These are phyloP conservation scores for Leucopsar rothschildi DNA, from an alignment of 2,113 vertebrate genomes.

Conservation along the genomic window DNA sequence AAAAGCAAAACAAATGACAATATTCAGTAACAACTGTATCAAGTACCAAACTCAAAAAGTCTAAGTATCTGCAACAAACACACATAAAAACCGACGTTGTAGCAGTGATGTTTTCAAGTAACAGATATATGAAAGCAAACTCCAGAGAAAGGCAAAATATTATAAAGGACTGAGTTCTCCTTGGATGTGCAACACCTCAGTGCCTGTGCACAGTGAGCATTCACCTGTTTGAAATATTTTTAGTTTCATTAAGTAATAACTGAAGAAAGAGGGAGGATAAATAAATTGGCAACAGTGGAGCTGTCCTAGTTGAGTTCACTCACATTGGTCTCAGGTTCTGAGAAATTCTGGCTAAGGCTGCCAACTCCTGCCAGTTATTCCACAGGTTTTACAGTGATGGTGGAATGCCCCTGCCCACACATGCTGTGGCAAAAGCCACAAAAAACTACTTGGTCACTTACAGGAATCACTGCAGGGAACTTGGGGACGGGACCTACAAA, in stretches of 20 bases:
- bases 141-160: not conserved
- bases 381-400: accelerated
- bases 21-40: not conserved
- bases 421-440: not conserved
- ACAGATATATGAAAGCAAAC: not conserved
- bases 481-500: not conserved
- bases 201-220: not conserved
- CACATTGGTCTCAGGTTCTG: not conserved
- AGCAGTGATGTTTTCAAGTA: not conserved
- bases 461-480: not conserved
- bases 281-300: not conserved
- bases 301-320: not conserved
- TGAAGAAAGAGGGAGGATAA: not conserved
- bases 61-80: not conserved
- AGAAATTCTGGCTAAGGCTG: not conserved
- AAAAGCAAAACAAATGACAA: not conserved
- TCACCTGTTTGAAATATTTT: not conserved
- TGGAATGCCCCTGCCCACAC: not conserved
- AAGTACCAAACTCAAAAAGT: not conserved
- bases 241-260: not conserved
- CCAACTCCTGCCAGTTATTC: not conserved
- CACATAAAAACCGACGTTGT: accelerated
- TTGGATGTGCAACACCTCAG: not conserved
- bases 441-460: not conserved
- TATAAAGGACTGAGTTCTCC: not conserved